Base-by-base conservation (phyloP, 2,113 vertebrate species). In the Eupsittula cactorum region DNA sequence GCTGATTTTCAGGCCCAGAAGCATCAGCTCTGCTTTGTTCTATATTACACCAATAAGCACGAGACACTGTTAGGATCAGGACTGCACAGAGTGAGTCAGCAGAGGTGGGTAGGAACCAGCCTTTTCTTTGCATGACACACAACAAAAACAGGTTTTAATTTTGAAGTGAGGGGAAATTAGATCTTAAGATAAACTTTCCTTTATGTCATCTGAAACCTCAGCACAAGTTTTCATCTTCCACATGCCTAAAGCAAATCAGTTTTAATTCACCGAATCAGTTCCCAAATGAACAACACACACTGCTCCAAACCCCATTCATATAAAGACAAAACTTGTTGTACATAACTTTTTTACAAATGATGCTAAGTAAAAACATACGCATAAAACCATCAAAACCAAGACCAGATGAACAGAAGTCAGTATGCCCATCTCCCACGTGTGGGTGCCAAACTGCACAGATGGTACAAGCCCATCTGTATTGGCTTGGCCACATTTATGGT, bases 391-490 rank as follows among this genome's bases (percentile, higher is more conserved):
- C 37, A 46, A 62, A 50, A 3, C 21, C 42, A 52, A 75, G 62
- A 25, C 49, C 9, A 53, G 18, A 49, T 9, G 44, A 53, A 39
- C 19, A 47, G 69, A 52, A 88, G 11, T 33, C 62, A 25, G 9
- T 0, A 3, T 6, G 12, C 18, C 63, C 57, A 53, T 8, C 31
- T 71, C 64, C 59, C 4, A 0, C 16, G 12, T 5, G 10, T 3
- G 19, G 42, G 16, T 64, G 49, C 53, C 84, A 52, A 59, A 13
- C 15, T 29, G 16, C 57, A n/a, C 68, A 70, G 62, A 33, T 0
- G 3, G 37, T 7, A 37, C 84, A 28, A 84, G 27, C 29, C 74
- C 84, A 39, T 24, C 42, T 80, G 68, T 47, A 57, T 57, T 57
- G 29, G 21, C 29, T 37, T 29, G 55, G 47, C n/a, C 42, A 10